Conservation (phyloP, 64 coral and sea anemone genomes). For the Exaiptasia diaphana region DNA sequence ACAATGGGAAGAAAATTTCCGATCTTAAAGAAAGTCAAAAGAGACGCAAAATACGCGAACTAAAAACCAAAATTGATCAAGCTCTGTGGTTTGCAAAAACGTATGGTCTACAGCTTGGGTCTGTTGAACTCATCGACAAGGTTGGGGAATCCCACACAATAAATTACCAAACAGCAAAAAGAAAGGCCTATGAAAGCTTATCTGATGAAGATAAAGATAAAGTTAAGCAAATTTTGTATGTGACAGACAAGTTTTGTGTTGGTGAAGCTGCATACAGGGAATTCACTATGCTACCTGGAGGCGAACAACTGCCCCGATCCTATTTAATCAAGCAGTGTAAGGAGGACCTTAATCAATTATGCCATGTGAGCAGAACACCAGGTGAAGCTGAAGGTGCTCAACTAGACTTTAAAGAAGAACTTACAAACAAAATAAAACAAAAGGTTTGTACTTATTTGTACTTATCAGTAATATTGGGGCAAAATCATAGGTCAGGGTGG, state of each 20-base stretch:
- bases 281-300: conserved; percentile 23
- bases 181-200: conserved; percentile 16
- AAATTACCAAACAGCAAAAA: neutral
- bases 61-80: conserved; percentile 30
- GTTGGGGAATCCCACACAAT: neutral
- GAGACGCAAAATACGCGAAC: conserved; percentile 10
- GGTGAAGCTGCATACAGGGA: conserved; percentile 65
- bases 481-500: neutral
- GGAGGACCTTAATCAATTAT: conserved; percentile 24
- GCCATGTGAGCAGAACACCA: conserved; percentile 44
- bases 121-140: neutral
- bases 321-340: conserved; percentile 63
- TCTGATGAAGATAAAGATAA: conserved; percentile 49
- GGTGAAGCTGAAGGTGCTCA: conserved; percentile 45
- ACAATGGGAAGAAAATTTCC: neutral
- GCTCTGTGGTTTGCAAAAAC: conserved; percentile 44
- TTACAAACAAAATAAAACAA: conserved; percentile 6
- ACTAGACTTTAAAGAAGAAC: conserved; percentile 12
- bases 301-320: conserved; percentile 15
- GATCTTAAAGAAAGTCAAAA: conserved; percentile 29
- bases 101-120: conserved; percentile 26
- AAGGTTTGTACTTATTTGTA: conserved; percentile 1
- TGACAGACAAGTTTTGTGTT: conserved; percentile 47
- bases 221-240: conserved; percentile 35
- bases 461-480: no score